A percentile compares a stretch with the other conserved stretches of the same genome.
Conservation (phyloP, 2,888 invertebrate species). For the Oxytorus armatus region DNA sequence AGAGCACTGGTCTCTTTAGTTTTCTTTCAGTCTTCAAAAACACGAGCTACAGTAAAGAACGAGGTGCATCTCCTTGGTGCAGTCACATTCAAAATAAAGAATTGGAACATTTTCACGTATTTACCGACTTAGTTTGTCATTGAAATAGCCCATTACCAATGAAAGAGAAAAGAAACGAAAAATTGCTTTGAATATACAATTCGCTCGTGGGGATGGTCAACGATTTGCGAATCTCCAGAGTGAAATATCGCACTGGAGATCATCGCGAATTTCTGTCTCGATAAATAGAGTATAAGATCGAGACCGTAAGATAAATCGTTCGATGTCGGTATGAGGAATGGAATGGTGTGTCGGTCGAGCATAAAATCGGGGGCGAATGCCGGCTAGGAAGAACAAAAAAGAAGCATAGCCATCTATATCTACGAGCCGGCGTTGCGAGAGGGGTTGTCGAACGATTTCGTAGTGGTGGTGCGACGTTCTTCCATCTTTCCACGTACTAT, state of each 20-base stretch:
- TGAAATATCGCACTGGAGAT: slow-evolving; percentile 15
- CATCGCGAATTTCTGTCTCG: not conserved
- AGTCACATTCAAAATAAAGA: no score
- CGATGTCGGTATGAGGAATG: slow-evolving; percentile 4
- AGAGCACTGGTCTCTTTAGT: no score
- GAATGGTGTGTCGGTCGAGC: slow-evolving; percentile 15
- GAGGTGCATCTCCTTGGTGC: no score
- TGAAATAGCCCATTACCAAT: no score
- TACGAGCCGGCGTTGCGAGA: slow-evolving; percentile 25
- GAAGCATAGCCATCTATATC: slow-evolving; percentile 8
- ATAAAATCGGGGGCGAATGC: slow-evolving; percentile 29
- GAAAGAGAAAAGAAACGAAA: no score
- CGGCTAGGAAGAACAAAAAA: slow-evolving; percentile 1
- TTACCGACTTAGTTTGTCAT: no score
- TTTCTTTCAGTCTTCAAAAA: no score
- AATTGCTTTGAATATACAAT: no score
- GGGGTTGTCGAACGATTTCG: slow-evolving; percentile 30
- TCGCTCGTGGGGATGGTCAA: slow-evolving; percentile 8
- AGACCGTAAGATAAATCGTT: slow-evolving; percentile 22
- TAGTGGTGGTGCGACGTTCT: slow-evolving; percentile 39
- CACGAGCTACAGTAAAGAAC: no score
- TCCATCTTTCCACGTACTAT: slow-evolving; percentile 27
- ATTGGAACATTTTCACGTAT: no score
- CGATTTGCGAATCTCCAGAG: not conserved
- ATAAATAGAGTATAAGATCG: no score